Percentiles rank a stretch among this genome's conserved stretches.
These are phyloP conservation scores for Pyrrhosoma nymphula DNA, from an alignment of 2,888 invertebrate species.

Conservation along the genomic window DNA sequence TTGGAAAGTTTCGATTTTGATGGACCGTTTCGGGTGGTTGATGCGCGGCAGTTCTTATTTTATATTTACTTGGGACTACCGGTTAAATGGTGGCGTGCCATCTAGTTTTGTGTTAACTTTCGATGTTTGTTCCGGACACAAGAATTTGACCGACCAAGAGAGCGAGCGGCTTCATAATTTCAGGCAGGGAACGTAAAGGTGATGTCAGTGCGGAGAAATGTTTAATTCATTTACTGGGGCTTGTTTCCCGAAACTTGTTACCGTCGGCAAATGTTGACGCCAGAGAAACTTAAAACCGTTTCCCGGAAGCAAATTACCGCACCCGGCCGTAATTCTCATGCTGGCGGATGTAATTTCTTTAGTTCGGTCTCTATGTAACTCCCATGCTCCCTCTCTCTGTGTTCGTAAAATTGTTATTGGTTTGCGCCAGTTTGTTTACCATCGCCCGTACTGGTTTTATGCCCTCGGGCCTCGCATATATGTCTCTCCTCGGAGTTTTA, in stretches of 20 bases:
- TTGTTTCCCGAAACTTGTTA: not conserved
- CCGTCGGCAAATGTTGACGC: not conserved
- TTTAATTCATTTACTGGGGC: not conserved
- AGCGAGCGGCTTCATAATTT: not conserved
- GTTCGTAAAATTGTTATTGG: slow-evolving; percentile 10
- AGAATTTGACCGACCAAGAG: not conserved
- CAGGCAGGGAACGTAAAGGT: not conserved
- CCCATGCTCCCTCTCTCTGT: not conserved
- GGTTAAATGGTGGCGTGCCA: not conserved
- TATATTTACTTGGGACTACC: not conserved
- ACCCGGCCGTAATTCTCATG: slow-evolving; percentile 7
- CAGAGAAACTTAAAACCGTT: not conserved
- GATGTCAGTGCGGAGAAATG: not conserved
- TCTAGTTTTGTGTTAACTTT: not conserved
- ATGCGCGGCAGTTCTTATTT: not conserved
- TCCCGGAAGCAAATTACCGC: not conserved
- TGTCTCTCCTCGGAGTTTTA: not conserved
- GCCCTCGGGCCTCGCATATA: not conserved
- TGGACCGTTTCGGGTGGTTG: not conserved
- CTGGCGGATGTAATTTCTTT: not conserved
- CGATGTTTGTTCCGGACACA: not conserved
- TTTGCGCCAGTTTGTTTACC: not conserved
- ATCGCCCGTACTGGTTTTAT: not conserved
- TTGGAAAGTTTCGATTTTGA: not conserved
- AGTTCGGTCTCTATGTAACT: not conserved